Evolutionary conservation across 2,797 vertebrate genomes (phyloP), one percentile per base, ranked within the genome.

Genomic region (Sebastes oblongus): DNA sequence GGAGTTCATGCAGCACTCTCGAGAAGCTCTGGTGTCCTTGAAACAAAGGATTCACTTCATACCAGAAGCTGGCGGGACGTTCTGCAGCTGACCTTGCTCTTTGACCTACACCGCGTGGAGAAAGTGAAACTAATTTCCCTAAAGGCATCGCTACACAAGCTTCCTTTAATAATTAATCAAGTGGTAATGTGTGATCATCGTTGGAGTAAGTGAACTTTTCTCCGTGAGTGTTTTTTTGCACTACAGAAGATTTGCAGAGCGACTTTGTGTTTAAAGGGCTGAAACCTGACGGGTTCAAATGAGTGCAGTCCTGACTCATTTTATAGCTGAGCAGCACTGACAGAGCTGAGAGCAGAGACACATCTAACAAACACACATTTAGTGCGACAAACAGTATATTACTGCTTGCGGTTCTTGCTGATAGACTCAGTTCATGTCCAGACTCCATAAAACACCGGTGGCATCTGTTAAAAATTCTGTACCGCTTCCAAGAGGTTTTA

Each of bases 381-480:
- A 65, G 30, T 60, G 56, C 64, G 79, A 78, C 39, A 85, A 81
- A 81, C 75, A 68, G 61, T 78, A 36, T 50, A 82, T 82, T 72
- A 60, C 66, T 78, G 66, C 74, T 62, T 30, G 22, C 39, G 67
- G 75, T 68, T 12, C 13, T 42, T 72, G 66, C 62, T 80, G 71
- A 83, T 72, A 27, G 72, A 73, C 72, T 77, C 61, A 10, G 54
- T 72, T 89, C 83, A 88, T 84, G 78, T 69, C 50, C 72, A 71
- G 72, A 89, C 79, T 85, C 65, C 25, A 81, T 88, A 76, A 91
- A 92, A 84, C 34, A 74, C 12, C 0, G 13, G 22, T 77, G 65
- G 73, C 68, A 72, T 87, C 78, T 83, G 42, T 72, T 90, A 78
- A 77, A 77, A 62, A 81, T 88, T 84, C 78, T 61, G 76, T 64